Base-by-base conservation (phyloP, 30 jellyfish, hydroid and myxozoan genomes). In the Turritopsis rubra region DNA sequence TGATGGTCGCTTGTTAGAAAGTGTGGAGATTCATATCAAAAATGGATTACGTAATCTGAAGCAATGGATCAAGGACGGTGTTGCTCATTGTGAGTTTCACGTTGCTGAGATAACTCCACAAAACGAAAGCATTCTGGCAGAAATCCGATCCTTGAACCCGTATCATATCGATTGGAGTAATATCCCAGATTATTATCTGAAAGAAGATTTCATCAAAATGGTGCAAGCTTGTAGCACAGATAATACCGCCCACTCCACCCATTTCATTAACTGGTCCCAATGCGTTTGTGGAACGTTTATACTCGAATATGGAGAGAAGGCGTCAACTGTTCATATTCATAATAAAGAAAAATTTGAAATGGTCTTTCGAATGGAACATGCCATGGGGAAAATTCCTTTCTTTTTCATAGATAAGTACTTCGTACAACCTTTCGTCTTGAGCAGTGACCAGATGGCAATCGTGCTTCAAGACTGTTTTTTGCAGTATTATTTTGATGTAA, bases 251-350 rank as follows among this genome's bases (percentile, higher is more conserved):
- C 80, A 72, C 24, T 72, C 24, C 24, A 21, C 24, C 30, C 80
- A 72, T 72, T 72, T 72, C 24, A 72, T 72, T 20, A 72, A 72
- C 24, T 72, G 80, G 80, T 19, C 30, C 18, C 80, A 72, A 25
- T 18, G 21, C 24, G 80, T 72, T 18, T 72, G 18, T 1, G 80
- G 80, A 18, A 25, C 80, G 80, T 72, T 60, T 60, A 60, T 60
- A 18, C 73, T 60, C 21, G 73, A 60, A 23, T 60, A 60, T 0
- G 73, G 21, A 60, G 21, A 60, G 19, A 21, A 23, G 0, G 19
- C 73, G n/a, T n/a, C n/a, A n/a, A n/a, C n/a, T n/a, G n/a, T n/a
- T n/a, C n/a, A n/a, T n/a, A n/a, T n/a, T n/a, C n/a, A n/a, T n/a
- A n/a, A n/a, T n/a, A n/a, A n/a, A n/a, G n/a, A n/a, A n/a, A n/a